Base-by-base conservation (phyloP, 2,888 invertebrate genomes). In the Lepidocyrtoides sp. region DNA sequence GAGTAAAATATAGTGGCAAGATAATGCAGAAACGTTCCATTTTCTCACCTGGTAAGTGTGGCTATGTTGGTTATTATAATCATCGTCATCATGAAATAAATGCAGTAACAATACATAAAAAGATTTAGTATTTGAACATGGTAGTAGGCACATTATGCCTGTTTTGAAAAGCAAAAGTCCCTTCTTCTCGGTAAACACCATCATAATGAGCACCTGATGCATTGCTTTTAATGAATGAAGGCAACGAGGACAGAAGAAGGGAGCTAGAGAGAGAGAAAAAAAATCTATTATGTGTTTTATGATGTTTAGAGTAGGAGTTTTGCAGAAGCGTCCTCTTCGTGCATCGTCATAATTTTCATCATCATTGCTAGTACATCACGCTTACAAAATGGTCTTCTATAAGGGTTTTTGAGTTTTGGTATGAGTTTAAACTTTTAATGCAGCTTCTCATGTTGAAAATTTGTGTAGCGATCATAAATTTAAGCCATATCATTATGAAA, bases 1-100 rank as follows among this genome's bases (percentile, higher is more conserved):
- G 75, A 85, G 85, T 85, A 75, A 60, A 60, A 26, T 26, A 60
- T n/a, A 83, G 66, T 54, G n/a, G 54, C 26, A 84, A n/a, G n/a
- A n/a, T 72, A 60, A 85, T 2, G 32, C n/a, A 41, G n/a, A 84
- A 72, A 72, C 69, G 20, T 66, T 66, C 26, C 41, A 72, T 72
- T 72, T 72, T 72, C 72, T 23, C 41, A 72, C 48, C 54, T 77
- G 29, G 32, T 51, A 48, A 29, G n/a, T 32, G 26, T 77, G 29
- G 51, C 48, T 75, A 29, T 77, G 29, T 23, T 44, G 75, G 20
- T 44, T 75, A 23, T 44, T 75, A 23, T 44, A 75, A 75, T 5
- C 32, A 77, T 51, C 29, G 51, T 51, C 26, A 77, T 77, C 48
- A 51, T 54, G 51, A 51, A 77, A 51, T 77, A 54, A 77, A 77